Percentiles rank a stretch among this genome's conserved stretches.
These are phyloP conservation scores for Melanotus villosus DNA, from an alignment of 2,888 invertebrate species.

Conservation along the genomic window DNA sequence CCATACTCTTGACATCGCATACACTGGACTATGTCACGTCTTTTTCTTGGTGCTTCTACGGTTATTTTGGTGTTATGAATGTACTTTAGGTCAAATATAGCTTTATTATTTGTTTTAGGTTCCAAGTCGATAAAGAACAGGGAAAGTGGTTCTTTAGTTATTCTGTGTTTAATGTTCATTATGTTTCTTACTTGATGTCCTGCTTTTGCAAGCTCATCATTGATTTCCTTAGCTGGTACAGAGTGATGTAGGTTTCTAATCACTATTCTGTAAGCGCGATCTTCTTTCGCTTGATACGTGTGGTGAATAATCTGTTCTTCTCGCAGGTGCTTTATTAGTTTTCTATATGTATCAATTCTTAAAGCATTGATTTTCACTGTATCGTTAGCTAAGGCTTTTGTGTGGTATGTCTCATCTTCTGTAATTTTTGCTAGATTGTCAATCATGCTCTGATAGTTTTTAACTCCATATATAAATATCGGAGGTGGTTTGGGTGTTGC, in stretches of 20 bases:
- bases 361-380: constrained; percentile 23
- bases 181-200: too few relatives aligned
- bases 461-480: constrained; percentile 22
- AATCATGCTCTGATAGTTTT: constrained; percentile 11
- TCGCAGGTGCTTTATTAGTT: constrained; percentile 16
- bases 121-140: constrained; percentile 21
- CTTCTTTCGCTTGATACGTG: constrained; percentile 29
- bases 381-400: constrained; percentile 8
- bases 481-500: constrained; percentile 1
- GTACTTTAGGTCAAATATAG: constrained; percentile 10
- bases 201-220: too few relatives aligned
- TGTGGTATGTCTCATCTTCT: constrained; percentile 15
- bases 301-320: constrained; percentile 12
- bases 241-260: too few relatives aligned
- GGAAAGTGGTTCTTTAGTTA: constrained; percentile 18
- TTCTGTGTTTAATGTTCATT: too few relatives aligned
- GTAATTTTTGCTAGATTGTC: neutral
- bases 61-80: constrained; percentile 7
- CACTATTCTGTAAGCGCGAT: constrained; percentile 30
- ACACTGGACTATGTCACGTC: constrained; percentile 10
- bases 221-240: too few relatives aligned
- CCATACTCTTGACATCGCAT: constrained; percentile 26
- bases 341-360: constrained; percentile 14
- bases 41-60: constrained; percentile 13
- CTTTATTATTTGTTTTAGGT: constrained; percentile 21